Evolutionary conservation across 2,888 invertebrate genomes (phyloP).

Genomic region (Patella depressa): DNA sequence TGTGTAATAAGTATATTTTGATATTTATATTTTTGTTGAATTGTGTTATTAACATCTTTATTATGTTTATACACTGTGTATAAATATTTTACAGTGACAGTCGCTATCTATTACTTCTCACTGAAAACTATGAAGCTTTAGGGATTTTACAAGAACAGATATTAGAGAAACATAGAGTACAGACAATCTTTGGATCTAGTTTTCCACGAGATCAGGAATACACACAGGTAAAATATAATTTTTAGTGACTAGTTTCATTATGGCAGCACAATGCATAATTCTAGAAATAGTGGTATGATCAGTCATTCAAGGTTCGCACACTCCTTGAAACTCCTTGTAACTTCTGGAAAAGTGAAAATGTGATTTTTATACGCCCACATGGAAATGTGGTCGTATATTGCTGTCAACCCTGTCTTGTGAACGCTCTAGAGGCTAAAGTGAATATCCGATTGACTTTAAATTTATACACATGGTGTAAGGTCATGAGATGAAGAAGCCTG

Average conservation of each 20-base stretch:
- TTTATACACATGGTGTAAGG: no score
- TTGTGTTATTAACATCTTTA: not conserved
- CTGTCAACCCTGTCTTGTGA: no score
- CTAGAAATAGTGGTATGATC: no score
- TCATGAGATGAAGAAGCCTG: no score
- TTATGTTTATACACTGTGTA: not conserved
- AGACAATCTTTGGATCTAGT: slow-evolving; percentile 65
- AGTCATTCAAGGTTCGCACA: not conserved
- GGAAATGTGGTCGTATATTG: no score
- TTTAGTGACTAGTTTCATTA: not conserved
- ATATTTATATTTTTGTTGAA: no score
- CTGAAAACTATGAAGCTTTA: slow-evolving; percentile 67
- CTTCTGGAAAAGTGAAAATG: not conserved
- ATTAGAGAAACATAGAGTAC: slow-evolving; percentile 31
- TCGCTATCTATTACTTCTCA: slow-evolving; percentile 65
- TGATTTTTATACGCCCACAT: no score
- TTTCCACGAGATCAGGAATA: slow-evolving; percentile 66
- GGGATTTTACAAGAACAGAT: slow-evolving; percentile 63
- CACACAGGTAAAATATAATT: slow-evolving; percentile 48
- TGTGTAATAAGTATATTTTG: no score
- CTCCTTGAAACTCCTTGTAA: not conserved
- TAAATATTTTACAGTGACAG: slow-evolving; percentile 53
- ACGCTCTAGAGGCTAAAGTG: no score
- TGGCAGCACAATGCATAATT: not conserved
- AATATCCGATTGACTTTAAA: no score